Evolutionary conservation across 1,140 invertebrate species (phyloP).

Genomic region (Frieseomelitta varia): DNA sequence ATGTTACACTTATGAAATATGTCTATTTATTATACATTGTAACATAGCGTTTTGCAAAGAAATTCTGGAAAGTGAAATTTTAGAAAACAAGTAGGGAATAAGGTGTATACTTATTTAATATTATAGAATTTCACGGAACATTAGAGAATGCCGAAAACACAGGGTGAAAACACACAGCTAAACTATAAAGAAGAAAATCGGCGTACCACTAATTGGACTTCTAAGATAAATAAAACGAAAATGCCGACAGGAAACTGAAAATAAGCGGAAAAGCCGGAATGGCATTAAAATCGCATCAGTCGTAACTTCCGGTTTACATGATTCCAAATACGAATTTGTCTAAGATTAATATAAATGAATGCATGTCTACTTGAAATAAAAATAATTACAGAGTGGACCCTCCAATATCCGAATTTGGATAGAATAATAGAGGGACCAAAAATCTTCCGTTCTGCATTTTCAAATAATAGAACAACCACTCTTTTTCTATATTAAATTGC

Average conservation of each 20-base stretch:
- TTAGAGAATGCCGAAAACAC: neutral
- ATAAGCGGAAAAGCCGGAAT: conserved; percentile 58
- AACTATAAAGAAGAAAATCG: conserved; percentile 35
- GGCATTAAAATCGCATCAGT: conserved; percentile 66
- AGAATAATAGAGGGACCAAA: too few relatives aligned
- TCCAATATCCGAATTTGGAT: too few relatives aligned
- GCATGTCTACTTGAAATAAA: neutral
- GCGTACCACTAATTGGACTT: conserved; percentile 29
- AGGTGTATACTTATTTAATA: neutral
- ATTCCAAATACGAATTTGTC: conserved; percentile 18
- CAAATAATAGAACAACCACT: too few relatives aligned
- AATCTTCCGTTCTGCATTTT: too few relatives aligned
- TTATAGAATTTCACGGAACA: neutral
- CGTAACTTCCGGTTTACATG: conserved; percentile 39
- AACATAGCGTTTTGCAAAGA: too few relatives aligned
- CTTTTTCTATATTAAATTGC: too few relatives aligned
- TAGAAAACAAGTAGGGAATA: neutral
- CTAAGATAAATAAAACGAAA: conserved; percentile 25
- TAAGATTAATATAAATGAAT: neutral
- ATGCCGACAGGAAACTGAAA: conserved; percentile 56
- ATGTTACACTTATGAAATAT: neutral
- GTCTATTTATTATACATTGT: neutral
- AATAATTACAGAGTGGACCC: too few relatives aligned
- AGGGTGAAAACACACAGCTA: neutral
- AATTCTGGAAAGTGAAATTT: neutral